phyloP scores from a whole-genome alignment of 92 coral and sea anemone species.

The Palythoa grandiflora region DNA sequence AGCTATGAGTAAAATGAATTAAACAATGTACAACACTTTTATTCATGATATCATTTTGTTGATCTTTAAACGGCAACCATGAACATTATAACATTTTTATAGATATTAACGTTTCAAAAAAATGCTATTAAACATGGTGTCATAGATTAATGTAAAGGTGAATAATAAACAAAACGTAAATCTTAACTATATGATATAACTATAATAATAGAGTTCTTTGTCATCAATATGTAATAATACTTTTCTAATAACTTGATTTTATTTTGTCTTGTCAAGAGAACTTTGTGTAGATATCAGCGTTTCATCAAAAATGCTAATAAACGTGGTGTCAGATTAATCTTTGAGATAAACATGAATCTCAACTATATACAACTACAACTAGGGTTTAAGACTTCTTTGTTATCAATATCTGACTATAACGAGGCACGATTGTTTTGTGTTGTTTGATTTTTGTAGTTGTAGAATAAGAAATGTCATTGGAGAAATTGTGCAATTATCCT shows the following conservation, averaged over 20 bases:
- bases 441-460: conserved; percentile 8
- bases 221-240: not conserved
- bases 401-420: conserved; percentile 13
- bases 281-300: conserved; percentile 28
- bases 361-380: conserved; percentile 6
- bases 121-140: not conserved
- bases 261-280: conserved; percentile 49
- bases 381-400: not conserved
- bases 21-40: too few species aligned
- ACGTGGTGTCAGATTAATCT: conserved; percentile 17
- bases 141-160: too few species aligned
- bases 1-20: conserved; percentile 31
- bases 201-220: not conserved
- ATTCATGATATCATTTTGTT: too few species aligned
- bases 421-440: conserved; percentile 19
- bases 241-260: not conserved
- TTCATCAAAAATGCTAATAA: conserved; percentile 20
- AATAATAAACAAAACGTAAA: not conserved
- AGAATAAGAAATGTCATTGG: conserved; percentile 17
- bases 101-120: conserved; percentile 30
- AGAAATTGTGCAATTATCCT: conserved; percentile 19
- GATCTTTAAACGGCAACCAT: conserved; percentile 21
- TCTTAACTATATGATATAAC: conserved; percentile 5
- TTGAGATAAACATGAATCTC: conserved; percentile 13
- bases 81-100: conserved; percentile 32